Percentiles rank a stretch among this genome's conserved stretches.
These are phyloP conservation scores for Notarius lentiginosus DNA, from an alignment of 2,113 vertebrate genomes.

Conservation along the genomic window DNA sequence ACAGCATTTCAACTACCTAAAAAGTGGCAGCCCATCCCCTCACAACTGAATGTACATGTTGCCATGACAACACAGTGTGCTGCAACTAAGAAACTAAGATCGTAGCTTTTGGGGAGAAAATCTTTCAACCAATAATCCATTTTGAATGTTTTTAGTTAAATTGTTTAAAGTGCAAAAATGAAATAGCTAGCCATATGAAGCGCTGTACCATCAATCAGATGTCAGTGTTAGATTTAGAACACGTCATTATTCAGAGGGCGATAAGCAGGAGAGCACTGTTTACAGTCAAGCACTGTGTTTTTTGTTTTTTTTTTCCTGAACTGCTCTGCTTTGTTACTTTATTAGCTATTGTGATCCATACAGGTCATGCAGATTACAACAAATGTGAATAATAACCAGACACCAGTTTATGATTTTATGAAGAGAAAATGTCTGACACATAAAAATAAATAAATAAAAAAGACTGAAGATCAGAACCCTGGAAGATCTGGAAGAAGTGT, in stretches of 20 bases:
- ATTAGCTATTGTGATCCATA: slow-evolving; percentile 45
- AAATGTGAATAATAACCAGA: slow-evolving; percentile 23
- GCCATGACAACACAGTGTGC: slow-evolving; percentile 58
- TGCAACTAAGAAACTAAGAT: slow-evolving; percentile 59
- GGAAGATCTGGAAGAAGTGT: slow-evolving; percentile 20
- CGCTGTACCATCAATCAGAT: slow-evolving; percentile 42
- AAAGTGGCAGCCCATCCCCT: slow-evolving; percentile 49
- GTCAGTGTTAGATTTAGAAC: slow-evolving; percentile 35
- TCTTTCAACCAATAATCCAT: slow-evolving; percentile 9
- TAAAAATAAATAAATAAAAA: slow-evolving; percentile 18
- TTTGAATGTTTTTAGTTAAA: slow-evolving; percentile 15
- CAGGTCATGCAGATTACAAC: slow-evolving; percentile 38
- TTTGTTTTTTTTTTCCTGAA: slow-evolving; percentile 55
- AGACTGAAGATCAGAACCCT: slow-evolving; percentile 29
- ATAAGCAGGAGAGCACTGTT: slow-evolving; percentile 56
- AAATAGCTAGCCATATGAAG: slow-evolving; percentile 56
- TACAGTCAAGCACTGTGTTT: slow-evolving; percentile 59
- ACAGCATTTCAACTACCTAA: slow-evolving; percentile 69
- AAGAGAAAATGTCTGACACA: slow-evolving; percentile 13
- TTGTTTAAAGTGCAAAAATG: slow-evolving; percentile 37
- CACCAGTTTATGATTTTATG: slow-evolving; percentile 7
- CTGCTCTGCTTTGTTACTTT: slow-evolving; percentile 52
- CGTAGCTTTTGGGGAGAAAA: slow-evolving; percentile 45
- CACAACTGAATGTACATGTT: slow-evolving; percentile 70
- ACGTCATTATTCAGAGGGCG: slow-evolving; percentile 39